Conservation (phyloP, 2,113 vertebrate species). For the Verasper variegatus region DNA sequence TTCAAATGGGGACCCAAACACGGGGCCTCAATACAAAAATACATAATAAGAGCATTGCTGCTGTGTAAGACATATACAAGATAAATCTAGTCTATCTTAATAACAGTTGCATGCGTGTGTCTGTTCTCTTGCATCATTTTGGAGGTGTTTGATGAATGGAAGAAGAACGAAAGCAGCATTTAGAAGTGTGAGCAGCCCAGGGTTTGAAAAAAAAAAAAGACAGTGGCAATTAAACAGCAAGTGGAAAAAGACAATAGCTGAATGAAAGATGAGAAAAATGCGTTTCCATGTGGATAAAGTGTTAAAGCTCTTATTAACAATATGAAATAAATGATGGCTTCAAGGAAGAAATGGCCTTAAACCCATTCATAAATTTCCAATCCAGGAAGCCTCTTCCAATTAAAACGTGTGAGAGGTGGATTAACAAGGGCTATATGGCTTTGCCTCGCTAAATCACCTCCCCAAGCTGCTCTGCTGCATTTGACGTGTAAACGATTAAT, state of each 20-base stretch:
- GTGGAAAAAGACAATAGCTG: slow-evolving; percentile 66
- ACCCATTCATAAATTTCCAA: slow-evolving; percentile 83
- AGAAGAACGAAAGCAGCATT: neutral
- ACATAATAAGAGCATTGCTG: slow-evolving; percentile 24
- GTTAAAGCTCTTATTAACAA: slow-evolving; percentile 78
- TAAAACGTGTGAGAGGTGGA: slow-evolving; percentile 85
- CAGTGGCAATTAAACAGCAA: slow-evolving; percentile 63
- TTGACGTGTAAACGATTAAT: slow-evolving; percentile 85
- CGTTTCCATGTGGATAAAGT: slow-evolving; percentile 75
- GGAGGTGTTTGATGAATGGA: slow-evolving; percentile 29
- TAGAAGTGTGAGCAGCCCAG: slow-evolving; percentile 15
- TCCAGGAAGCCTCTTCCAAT: slow-evolving; percentile 84
- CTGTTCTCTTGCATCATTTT: slow-evolving; percentile 44
- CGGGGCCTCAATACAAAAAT: slow-evolving; percentile 34
- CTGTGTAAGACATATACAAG: slow-evolving; percentile 21
- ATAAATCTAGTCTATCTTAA: slow-evolving; percentile 33
- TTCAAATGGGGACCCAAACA: slow-evolving; percentile 69
- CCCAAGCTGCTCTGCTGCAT: slow-evolving; percentile 82
- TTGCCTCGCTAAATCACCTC: slow-evolving; percentile 81
- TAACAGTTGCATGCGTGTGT: slow-evolving; percentile 30
- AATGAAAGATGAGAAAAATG: slow-evolving; percentile 70
- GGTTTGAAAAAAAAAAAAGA: slow-evolving; percentile 42
- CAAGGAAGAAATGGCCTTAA: slow-evolving; percentile 80
- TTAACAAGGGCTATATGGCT: slow-evolving; percentile 83
- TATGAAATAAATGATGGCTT: slow-evolving; percentile 81